Evolutionary conservation across 2,797 vertebrate species (phyloP).

Genomic region (Sarcoramphus papa): DNA sequence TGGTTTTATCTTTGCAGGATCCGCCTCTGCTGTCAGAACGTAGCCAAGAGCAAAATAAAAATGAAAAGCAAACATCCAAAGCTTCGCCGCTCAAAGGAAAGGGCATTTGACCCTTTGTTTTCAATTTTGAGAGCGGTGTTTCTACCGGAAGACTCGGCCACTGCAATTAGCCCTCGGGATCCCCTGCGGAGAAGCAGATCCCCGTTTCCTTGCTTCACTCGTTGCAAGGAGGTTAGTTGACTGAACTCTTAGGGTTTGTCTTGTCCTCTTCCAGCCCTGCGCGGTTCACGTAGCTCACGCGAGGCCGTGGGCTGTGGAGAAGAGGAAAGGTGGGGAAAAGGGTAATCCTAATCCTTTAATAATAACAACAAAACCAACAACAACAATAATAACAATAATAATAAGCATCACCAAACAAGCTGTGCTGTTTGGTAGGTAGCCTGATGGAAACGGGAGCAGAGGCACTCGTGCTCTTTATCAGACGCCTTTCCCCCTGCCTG

Average conservation of each 20-base stretch:
- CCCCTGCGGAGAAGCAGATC: background rate
- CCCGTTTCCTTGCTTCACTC: background rate
- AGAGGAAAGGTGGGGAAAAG: background rate
- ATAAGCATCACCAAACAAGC: background rate
- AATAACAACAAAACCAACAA: background rate
- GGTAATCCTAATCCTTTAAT: background rate
- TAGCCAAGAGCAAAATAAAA: background rate
- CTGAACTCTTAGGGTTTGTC: background rate
- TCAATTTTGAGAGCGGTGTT: background rate
- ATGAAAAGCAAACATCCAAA: background rate
- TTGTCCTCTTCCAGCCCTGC: background rate
- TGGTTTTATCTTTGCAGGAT: background rate
- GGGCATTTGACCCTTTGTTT: background rate
- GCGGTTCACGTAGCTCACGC: rapidly evolving
- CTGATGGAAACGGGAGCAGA: background rate
- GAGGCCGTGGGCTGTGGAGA: background rate
- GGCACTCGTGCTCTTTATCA: background rate
- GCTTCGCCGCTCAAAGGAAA: background rate
- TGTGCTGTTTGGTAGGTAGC: background rate
- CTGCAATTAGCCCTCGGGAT: background rate
- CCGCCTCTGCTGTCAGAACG: background rate
- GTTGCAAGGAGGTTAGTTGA: background rate
- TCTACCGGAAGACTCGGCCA: background rate
- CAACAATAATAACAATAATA: background rate
- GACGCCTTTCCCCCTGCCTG: background rate